Evolutionary conservation across 2,797 vertebrate genomes (phyloP).

Genomic region (Urocyon cinereoargenteus): DNA sequence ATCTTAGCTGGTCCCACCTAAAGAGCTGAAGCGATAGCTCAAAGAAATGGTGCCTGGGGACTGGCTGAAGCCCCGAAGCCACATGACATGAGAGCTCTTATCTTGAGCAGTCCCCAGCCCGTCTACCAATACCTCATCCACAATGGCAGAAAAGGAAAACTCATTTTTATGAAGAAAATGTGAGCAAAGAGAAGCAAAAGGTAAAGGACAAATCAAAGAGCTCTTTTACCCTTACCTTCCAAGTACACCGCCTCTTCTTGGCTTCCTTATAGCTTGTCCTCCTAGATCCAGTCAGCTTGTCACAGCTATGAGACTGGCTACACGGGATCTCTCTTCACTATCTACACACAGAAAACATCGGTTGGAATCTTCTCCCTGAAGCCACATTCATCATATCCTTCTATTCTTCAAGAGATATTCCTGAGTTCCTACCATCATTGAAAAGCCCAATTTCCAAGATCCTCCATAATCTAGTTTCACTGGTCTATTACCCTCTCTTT

Average conservation of each 20-base stretch:
- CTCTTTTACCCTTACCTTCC: not conserved
- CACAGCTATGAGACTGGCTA: not conserved
- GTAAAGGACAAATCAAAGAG: not conserved
- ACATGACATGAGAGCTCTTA: not conserved
- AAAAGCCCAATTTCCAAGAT: not conserved
- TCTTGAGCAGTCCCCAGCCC: no score
- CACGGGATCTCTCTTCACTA: not conserved
- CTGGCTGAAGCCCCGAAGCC: not conserved
- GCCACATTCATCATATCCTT: not conserved
- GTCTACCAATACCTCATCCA: no score
- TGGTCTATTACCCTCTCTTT: not conserved
- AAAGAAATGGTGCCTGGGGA: not conserved
- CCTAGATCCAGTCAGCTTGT: not conserved
- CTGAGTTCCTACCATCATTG: not conserved
- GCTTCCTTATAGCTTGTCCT: not conserved
- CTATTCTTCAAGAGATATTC: not conserved
- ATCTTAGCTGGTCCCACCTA: not conserved
- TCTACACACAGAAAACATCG: not conserved
- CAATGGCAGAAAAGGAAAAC: not conserved
- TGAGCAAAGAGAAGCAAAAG: not conserved
- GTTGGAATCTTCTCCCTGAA: not conserved
- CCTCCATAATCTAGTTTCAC: not conserved
- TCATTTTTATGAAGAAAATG: not conserved
- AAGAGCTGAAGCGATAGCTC: not conserved
- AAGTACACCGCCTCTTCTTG: not conserved